Percentiles rank a stretch among this genome's conserved stretches.
Evolutionary conservation across 1,140 invertebrate genomes (phyloP).

Genomic region (Drosophila fuyamai): DNA sequence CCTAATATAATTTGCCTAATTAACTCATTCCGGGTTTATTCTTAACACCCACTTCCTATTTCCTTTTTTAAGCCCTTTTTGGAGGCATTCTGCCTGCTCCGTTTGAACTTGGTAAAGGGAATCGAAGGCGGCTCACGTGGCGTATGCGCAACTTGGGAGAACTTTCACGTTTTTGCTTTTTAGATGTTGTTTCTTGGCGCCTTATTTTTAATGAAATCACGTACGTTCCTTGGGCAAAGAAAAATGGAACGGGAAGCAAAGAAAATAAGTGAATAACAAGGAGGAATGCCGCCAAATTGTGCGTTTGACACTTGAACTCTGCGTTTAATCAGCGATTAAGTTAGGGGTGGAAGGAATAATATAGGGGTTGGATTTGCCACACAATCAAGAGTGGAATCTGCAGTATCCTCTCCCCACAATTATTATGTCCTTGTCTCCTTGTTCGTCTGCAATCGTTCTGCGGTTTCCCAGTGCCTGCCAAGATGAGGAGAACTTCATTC

Average conservation of each 20-base stretch:
- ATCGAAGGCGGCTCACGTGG: slow-evolving; percentile 15
- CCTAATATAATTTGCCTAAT: slow-evolving; percentile 38
- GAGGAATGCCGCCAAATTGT: background rate
- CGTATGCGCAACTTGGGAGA: slow-evolving; percentile 15
- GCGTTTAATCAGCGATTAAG: slow-evolving; percentile 16
- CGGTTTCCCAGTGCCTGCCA: background rate
- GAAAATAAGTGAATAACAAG: no score
- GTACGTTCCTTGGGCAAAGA: slow-evolving; percentile 9
- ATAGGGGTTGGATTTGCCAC: background rate
- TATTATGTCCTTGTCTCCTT: background rate
- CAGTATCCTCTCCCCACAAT: background rate
- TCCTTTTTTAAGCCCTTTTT: background rate
- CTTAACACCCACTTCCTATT: background rate
- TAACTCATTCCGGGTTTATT: slow-evolving; percentile 27
- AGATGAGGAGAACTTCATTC: background rate
- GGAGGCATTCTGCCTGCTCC: background rate
- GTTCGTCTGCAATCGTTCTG: background rate
- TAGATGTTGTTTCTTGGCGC: slow-evolving; percentile 15
- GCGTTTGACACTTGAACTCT: slow-evolving; percentile 1
- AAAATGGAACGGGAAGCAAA: background rate
- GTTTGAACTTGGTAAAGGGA: background rate
- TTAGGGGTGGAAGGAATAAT: no score
- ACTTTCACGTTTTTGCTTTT: slow-evolving; percentile 11
- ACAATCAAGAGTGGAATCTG: background rate
- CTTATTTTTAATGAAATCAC: slow-evolving; percentile 49